phyloP scores from a whole-genome alignment of 2,113 vertebrate species.

The Lophochroa leadbeateri region DNA sequence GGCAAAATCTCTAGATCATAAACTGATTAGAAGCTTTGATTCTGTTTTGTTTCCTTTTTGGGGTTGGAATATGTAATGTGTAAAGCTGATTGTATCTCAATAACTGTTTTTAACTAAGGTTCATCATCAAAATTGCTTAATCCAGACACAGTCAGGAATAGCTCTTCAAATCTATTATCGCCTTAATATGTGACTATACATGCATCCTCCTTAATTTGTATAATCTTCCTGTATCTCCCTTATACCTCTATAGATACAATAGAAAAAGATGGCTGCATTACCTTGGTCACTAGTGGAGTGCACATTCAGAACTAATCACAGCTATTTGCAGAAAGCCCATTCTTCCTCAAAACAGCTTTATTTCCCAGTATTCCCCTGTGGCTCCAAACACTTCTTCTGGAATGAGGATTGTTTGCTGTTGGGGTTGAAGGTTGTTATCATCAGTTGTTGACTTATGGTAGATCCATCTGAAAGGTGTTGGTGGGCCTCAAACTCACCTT shows the following conservation, averaged over 20 bases:
- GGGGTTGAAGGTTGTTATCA: slow-evolving; percentile 28
- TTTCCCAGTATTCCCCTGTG: not conserved
- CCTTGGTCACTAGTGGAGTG: not conserved
- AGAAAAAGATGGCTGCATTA: not conserved
- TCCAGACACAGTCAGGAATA: slow-evolving; percentile 6
- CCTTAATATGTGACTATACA: slow-evolving; percentile 27
- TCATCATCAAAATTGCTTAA: slow-evolving; percentile 34
- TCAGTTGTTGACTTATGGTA: slow-evolving; percentile 11
- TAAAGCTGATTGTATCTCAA: slow-evolving; percentile 9
- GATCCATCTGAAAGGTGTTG: slow-evolving; percentile 40
- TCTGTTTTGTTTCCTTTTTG: slow-evolving; percentile 61
- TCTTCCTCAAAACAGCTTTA: not conserved
- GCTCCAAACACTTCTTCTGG: not conserved
- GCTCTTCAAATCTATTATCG: slow-evolving; percentile 4
- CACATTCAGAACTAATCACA: slow-evolving; percentile 28
- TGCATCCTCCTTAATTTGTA: slow-evolving; percentile 21
- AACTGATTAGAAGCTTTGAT: slow-evolving; percentile 62
- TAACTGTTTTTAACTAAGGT: slow-evolving; percentile 45
- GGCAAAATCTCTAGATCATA: slow-evolving; percentile 49
- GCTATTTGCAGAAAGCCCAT: not conserved
- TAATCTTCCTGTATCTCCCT: not conserved
- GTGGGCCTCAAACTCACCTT: slow-evolving; percentile 24
- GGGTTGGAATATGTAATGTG: slow-evolving; percentile 24
- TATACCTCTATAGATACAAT: not conserved
- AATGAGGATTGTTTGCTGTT: not conserved